Conservation (phyloP, 2,797 vertebrate species). For the Pempheris klunzingeri region DNA sequence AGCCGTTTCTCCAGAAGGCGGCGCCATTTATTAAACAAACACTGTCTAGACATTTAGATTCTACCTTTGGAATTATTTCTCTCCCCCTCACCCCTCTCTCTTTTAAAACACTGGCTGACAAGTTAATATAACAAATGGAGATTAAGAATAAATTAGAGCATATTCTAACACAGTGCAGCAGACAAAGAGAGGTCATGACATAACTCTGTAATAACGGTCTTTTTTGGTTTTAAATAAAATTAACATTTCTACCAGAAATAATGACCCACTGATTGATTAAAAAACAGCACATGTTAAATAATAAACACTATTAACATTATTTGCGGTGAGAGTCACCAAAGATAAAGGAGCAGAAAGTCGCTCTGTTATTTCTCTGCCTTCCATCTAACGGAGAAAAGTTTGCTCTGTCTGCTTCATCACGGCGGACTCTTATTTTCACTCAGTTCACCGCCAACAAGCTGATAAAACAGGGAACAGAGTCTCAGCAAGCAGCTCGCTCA, state of each 20-base stretch:
- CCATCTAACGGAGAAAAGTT: constrained; percentile 25
- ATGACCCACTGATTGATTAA: no score
- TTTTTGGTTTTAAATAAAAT: no score
- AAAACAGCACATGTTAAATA: background rate
- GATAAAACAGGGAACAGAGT: background rate
- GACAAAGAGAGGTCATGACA: background rate
- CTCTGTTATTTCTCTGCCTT: background rate
- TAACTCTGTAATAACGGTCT: background rate
- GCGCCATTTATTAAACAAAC: constrained; percentile 80
- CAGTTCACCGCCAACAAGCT: background rate
- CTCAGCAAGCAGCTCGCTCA: background rate
- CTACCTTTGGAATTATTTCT: constrained; percentile 31
- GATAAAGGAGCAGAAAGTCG: background rate
- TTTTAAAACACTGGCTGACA: constrained; percentile 44
- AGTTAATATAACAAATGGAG: constrained; percentile 16
- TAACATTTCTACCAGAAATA: no score
- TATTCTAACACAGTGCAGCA: background rate
- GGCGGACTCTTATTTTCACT: background rate
- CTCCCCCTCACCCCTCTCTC: constrained; percentile 21
- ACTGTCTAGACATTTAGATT: constrained; percentile 66
- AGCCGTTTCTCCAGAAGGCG: constrained; percentile 70
- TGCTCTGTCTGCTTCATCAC: background rate
- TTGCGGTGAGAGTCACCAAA: no score
- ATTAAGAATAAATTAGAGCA: background rate
- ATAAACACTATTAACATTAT: no score